A percentile compares a stretch with the other conserved stretches of the same genome.
phyloP scores from a whole-genome alignment of 2,888 invertebrate species.

The Mesorhabditis sp. region DNA sequence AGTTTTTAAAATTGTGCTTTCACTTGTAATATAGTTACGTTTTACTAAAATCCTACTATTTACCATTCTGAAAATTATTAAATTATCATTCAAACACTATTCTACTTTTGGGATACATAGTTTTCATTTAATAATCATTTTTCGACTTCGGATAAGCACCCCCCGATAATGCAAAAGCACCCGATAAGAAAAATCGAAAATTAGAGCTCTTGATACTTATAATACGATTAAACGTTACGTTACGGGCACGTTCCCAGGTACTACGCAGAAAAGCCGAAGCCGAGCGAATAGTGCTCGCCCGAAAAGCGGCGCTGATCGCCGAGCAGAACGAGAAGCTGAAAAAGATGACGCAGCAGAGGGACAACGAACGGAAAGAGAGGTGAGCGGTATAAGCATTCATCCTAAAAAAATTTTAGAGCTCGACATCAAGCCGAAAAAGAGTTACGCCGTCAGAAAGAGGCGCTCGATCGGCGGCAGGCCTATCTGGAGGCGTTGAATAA shows the following conservation, averaged over 20 bases:
- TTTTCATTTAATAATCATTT: too few relatives aligned
- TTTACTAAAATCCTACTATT: too few relatives aligned
- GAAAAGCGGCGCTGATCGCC: conserved; percentile 26
- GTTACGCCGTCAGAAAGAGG: conserved; percentile 32
- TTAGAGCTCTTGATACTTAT: too few relatives aligned
- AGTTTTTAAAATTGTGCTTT: too few relatives aligned
- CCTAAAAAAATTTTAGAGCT: not conserved
- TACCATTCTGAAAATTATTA: too few relatives aligned
- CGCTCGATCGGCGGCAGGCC: conserved; percentile 30
- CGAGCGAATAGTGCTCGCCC: conserved; percentile 28
- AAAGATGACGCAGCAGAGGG: conserved; percentile 11
- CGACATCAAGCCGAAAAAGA: conserved; percentile 20
- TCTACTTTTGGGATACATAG: too few relatives aligned
- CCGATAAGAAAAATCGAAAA: too few relatives aligned
- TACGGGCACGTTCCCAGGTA: conserved; percentile 21
- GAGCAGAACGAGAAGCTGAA: conserved; percentile 26
- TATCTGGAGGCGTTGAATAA: conserved; percentile 32
- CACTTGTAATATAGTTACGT: too few relatives aligned
- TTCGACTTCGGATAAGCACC: too few relatives aligned
- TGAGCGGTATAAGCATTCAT: not conserved
- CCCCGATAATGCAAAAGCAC: too few relatives aligned
- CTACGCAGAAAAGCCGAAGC: conserved; percentile 36
- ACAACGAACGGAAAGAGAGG: not conserved
- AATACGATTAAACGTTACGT: too few relatives aligned
- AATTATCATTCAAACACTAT: too few relatives aligned